Conservation (phyloP, 1,140 invertebrate genomes). For the Drosophila truncata region DNA sequence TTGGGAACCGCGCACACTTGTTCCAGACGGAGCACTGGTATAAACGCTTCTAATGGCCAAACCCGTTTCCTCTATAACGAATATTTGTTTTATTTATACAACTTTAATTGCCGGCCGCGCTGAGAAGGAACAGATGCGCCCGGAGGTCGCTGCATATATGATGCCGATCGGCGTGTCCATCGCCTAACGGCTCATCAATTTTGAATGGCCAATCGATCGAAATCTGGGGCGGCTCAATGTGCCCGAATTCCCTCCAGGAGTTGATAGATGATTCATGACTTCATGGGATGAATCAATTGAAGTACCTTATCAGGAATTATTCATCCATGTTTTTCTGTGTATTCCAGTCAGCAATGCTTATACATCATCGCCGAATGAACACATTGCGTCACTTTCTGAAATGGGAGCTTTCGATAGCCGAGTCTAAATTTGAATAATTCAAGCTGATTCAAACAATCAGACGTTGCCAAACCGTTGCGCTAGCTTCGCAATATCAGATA, state of each 20-base stretch:
- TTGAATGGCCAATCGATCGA: constrained; percentile 41
- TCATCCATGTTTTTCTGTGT: constrained; percentile 4
- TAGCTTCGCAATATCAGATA: constrained; percentile 19
- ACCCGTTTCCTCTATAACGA: constrained; percentile 16
- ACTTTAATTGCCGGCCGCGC: constrained; percentile 31
- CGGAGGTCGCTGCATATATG: constrained; percentile 24
- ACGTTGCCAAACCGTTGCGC: constrained; percentile 1
- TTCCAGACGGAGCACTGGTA: not conserved
- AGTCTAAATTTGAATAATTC: constrained; percentile 19
- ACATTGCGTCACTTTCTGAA: constrained; percentile 20
- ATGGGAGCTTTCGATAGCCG: not conserved
- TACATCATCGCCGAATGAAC: not conserved
- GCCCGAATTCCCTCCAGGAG: not conserved
- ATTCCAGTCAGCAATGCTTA: not conserved
- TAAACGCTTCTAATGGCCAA: constrained; percentile 13
- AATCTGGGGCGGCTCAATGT: not conserved
- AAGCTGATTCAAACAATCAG: constrained; percentile 10
- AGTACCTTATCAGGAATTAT: not conserved
- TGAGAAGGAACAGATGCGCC: constrained; percentile 43
- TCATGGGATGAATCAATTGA: not conserved
- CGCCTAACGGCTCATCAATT: constrained; percentile 30
- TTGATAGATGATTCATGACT: not conserved
- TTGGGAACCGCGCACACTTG: constrained; percentile 13
- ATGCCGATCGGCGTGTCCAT: constrained; percentile 21
- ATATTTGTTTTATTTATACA: constrained; percentile 39